phyloP scores from a whole-genome alignment of 2,888 invertebrate genomes.

The Pollenia labialis region DNA sequence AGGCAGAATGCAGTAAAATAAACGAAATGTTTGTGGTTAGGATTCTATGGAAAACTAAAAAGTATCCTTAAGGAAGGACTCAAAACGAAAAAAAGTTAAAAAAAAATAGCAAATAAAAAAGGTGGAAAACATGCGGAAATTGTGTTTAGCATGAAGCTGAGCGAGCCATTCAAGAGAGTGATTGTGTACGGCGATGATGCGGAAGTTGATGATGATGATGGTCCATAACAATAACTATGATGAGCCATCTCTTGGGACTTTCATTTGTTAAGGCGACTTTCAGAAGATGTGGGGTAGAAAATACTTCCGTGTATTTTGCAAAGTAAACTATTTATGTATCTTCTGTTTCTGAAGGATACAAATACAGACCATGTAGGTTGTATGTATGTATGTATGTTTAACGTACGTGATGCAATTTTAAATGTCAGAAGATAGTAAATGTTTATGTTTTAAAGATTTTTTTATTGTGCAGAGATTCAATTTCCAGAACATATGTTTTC shows the following conservation, averaged over 20 bases:
- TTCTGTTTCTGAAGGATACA: conserved; percentile 40
- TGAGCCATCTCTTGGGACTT: conserved; percentile 78
- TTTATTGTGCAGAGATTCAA: conserved; percentile 53
- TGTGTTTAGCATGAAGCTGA: conserved; percentile 50
- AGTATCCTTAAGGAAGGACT: conserved; percentile 64
- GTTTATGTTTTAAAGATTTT: conserved; percentile 31
- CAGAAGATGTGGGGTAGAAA: conserved; percentile 74
- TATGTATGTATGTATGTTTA: conserved; percentile 52
- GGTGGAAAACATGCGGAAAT: conserved; percentile 59
- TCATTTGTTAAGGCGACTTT: conserved; percentile 59
- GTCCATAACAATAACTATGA: conserved; percentile 77
- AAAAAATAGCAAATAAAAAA: conserved; percentile 50
- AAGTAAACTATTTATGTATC: conserved; percentile 58
- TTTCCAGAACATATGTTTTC: conserved; percentile 76
- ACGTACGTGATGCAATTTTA: conserved; percentile 80
- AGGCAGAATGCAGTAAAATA: conserved; percentile 76
- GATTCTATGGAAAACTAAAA: conserved; percentile 77
- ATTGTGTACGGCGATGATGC: conserved; percentile 26
- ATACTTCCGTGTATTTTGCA: conserved; percentile 62
- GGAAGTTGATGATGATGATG: conserved; percentile 73
- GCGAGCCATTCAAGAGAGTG: conserved; percentile 49
- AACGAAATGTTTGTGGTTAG: conserved; percentile 77
- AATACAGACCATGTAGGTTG: conserved; percentile 12
- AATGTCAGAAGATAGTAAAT: conserved; percentile 72
- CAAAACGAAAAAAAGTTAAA: conserved; percentile 37